Evolutionary conservation across 2,113 vertebrate species (phyloP), one percentile per base, ranked within the genome.

Genomic region (Callaeas wilsoni): DNA sequence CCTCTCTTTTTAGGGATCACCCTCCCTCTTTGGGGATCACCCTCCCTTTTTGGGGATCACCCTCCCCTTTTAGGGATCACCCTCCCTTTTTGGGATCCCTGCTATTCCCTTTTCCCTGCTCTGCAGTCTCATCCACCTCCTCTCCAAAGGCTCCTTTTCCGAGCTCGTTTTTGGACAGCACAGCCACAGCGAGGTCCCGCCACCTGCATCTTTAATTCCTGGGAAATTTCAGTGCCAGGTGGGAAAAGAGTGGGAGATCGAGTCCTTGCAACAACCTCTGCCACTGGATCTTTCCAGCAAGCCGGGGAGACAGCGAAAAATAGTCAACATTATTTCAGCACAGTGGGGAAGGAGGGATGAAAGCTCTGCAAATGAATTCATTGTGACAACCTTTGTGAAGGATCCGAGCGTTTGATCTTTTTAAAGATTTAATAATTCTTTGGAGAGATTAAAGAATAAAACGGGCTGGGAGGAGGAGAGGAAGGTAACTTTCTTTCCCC

Each of bases 381-480:
- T 89, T 93, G 87, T 94, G 96, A 97, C 97, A 97, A 96, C 92
- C 92, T 98, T 97, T 97, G 96, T 97, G 95, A 96, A 89, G 93
- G 96, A 92, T 90, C 90, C 84, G 63, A 10, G 90, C 39, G 84
- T 97, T 97, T 98, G 96, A 98, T 98, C 97, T 97, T 94, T 87
- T 94, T 97, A 97, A 97, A 93, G 91, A 94, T 96, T 97, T 97
- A 95, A 97, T 97, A 97, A 97, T 98, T 97, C 95, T 97, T 96
- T 96, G 89, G 94, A 96, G 89, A 97, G 95, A 97, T 95, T 97
- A 94, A 68, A 97, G 93, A 97, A 95, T 82, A 87, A 84, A 96
- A 96, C 91, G 44, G 93, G 67, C 74, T 42, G 86, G 80, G 87
- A 79, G 87, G 94, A 94, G 91, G 87, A 95, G 47, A 90, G 69